phyloP scores from a whole-genome alignment of 2,888 invertebrate genomes.

The Teinopalpus imperialis region DNA sequence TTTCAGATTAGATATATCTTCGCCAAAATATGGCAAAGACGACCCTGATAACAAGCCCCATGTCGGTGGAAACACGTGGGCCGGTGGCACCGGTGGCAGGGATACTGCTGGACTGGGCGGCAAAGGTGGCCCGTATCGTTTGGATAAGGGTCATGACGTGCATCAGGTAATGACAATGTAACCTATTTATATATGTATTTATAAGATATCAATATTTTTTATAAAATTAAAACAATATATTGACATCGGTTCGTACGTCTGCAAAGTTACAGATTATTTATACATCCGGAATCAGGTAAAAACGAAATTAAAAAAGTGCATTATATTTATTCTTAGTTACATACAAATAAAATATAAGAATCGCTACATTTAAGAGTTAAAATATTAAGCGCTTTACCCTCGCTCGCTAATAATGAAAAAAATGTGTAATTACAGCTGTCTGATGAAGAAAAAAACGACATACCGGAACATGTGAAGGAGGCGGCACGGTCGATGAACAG shows the following conservation, averaged over 20 bases:
- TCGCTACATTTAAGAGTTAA: no score
- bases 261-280: no score
- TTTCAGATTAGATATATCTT: conserved; percentile 82
- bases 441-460: conserved; percentile 93
- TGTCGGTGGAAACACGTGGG: conserved; percentile 98
- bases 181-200: background rate
- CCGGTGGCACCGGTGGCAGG: conserved; percentile 95
- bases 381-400: no score
- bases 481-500: conserved; percentile 97
- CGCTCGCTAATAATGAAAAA: no score
- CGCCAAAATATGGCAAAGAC: conserved; percentile 95
- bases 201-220: no score
- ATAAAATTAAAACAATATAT: no score
- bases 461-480: conserved; percentile 93
- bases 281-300: no score
- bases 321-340: no score
- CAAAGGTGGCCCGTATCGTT: conserved; percentile 96
- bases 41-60: conserved; percentile 95
- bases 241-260: no score
- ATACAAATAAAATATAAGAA: no score
- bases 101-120: conserved; percentile 98
- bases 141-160: conserved; percentile 96
- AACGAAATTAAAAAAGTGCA: no score
- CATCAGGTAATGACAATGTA: conserved; percentile 84
- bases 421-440: conserved; percentile 85